Percentiles rank a stretch among this genome's conserved stretches.
Evolutionary conservation across 1,140 invertebrate species (phyloP).

Genomic region (Thaumetopoea pityocampa): DNA sequence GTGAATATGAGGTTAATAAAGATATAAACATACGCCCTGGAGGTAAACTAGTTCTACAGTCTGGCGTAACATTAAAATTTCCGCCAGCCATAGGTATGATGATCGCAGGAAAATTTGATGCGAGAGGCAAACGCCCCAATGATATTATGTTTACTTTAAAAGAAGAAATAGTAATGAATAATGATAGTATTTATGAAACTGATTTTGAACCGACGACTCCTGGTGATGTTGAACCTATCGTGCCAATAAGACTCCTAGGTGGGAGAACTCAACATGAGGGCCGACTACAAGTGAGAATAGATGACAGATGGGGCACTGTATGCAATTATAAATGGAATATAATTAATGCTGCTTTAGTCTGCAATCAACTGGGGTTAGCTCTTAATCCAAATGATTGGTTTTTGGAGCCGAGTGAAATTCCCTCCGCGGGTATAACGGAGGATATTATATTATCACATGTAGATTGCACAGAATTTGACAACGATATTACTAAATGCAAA

Average conservation of each 20-base stretch:
- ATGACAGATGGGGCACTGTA: constrained; percentile 95
- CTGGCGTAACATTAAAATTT: constrained; percentile 91
- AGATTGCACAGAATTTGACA: constrained; percentile 92
- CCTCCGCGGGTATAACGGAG: constrained; percentile 85
- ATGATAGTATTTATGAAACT: constrained; percentile 78
- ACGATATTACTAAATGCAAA: constrained; percentile 92
- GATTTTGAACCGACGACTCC: constrained; percentile 77
- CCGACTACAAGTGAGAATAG: constrained; percentile 86
- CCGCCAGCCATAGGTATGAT: constrained; percentile 96
- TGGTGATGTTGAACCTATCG: constrained; percentile 73
- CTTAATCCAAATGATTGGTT: constrained; percentile 96
- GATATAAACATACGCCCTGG: constrained; percentile 94
- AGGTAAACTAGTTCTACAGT: constrained; percentile 89
- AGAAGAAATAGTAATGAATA: constrained; percentile 80
- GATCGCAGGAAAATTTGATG: constrained; percentile 93
- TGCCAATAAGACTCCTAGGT: constrained; percentile 86
- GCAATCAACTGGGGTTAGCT: constrained; percentile 95
- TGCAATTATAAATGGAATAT: constrained; percentile 98
- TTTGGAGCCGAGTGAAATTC: constrained; percentile 87
- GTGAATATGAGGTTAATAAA: constrained; percentile 90
- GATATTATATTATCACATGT: constrained; percentile 91
- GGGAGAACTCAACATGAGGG: constrained; percentile 86
- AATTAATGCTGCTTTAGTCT: constrained; percentile 93
- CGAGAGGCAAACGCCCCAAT: constrained; percentile 84
- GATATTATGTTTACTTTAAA: constrained; percentile 87